A percentile compares a stretch with the other conserved stretches of the same genome.
These are phyloP conservation scores for Ophraella communa DNA, from an alignment of 2,888 invertebrate species.

Conservation along the genomic window DNA sequence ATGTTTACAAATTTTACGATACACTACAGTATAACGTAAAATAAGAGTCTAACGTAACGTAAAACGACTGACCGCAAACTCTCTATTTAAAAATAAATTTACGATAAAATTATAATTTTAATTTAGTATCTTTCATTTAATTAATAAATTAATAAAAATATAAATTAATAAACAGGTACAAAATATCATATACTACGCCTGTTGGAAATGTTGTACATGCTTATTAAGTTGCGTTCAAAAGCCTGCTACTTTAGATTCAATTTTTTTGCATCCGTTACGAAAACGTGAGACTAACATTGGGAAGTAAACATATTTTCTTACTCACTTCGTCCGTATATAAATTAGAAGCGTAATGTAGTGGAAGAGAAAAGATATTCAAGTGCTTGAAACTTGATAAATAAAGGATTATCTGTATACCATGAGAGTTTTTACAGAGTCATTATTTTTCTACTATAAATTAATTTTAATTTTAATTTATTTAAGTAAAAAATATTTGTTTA, in stretches of 20 bases:
- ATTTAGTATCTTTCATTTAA: too few species aligned
- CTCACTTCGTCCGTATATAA: not conserved
- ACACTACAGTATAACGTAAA: too few species aligned
- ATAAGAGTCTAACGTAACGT: too few species aligned
- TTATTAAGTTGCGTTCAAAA: not conserved
- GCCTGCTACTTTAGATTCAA: slow-evolving; percentile 1
- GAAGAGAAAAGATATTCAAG: not conserved
- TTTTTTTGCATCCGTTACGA: not conserved
- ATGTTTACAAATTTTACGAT: too few species aligned
- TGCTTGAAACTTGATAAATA: not conserved
- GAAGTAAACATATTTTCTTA: slow-evolving; percentile 7
- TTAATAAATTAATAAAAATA: too few species aligned
- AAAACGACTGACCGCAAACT: too few species aligned
- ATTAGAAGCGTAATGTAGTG: not conserved
- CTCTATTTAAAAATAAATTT: too few species aligned
- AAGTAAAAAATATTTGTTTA: too few species aligned
- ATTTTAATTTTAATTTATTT: too few species aligned
- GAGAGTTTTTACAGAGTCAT: too few species aligned
- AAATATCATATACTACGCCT: not conserved
- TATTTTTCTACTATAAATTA: too few species aligned
- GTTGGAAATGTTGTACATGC: not conserved
- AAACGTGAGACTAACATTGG: not conserved
- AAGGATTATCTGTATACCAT: not conserved
- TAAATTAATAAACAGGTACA: not conserved
- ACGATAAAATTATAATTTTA: too few species aligned